Base-by-base conservation (phyloP, 2,888 invertebrate species). In the Acronicta alni region DNA sequence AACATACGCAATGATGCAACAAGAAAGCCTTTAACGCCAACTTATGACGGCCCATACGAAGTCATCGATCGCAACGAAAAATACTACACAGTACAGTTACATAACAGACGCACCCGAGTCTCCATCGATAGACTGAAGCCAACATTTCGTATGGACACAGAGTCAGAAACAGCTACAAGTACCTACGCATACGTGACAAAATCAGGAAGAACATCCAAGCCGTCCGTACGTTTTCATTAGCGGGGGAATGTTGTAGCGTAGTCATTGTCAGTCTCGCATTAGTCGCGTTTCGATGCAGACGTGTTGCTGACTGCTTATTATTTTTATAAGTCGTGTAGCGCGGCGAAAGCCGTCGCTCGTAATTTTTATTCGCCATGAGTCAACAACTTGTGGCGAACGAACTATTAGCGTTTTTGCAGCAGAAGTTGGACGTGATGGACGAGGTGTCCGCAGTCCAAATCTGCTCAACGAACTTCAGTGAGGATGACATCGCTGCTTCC, bases 91-190 rank as follows among this genome's bases (percentile, higher is more conserved):
- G 14, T 41, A 2, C 18, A 20, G 14, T 5, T 41, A 14, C 18
- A 41, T 12, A 18, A 20, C 20, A 41, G 20, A 41, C 14, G 18
- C 41, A 12, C 18, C 18, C 14, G 20, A 23, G 23, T 41, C 3
- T 41, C 41, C 12, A 41, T 41, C 14, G 41, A 41, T 15, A 18
- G 41, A 20, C 18, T 41, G 41, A 41, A 41, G 44, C 44, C 44
- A 15, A 30, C 44, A 10, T 44, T 17, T 16, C 17, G 26, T 8
- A 15, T 18, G 14, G 23, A 18, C 20, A 23, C 23, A 23, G 44
- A 30, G 30, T 9, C 18, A 42, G 26, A 44, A 30, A 15, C 44
- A 44, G 23, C 7, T 23, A n/a, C n/a, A 8, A 6, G 3, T 7
- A 15, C 43, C 3, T 26, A 26, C 43, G 26, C 26, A 23, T 44